Base-by-base conservation (phyloP, 2,888 invertebrate species). In the Campaea margaritaria region DNA sequence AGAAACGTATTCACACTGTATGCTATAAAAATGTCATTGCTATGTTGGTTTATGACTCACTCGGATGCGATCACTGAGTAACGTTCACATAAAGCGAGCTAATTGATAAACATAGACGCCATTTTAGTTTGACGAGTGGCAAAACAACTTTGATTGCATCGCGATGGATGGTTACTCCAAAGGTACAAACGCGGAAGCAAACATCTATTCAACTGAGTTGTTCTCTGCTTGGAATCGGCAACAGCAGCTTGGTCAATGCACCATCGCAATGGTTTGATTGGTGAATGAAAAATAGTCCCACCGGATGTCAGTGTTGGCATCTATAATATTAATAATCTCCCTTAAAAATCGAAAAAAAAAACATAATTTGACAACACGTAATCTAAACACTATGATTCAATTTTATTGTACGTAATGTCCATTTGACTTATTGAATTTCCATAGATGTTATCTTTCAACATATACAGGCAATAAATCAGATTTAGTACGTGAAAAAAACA, bases 21-120 rank as follows among this genome's bases (percentile, higher is more conserved):
- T 89, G 91, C 90, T 92, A 92, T 91, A 92, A 91, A 90, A 91
- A 86, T 91, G 91, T 91, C 91, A 91, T 92, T 89, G 90, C 91
- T 91, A 86, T 88, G 87, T 88, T 86, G 86, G 88, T 89, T 87
- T 86, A 89, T 90, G 91, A 91, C 87, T 91, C 91, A 91, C 90
- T 86, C 87, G 79, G 78, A 86, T 85, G 83, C 85, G 85, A 88
- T 86, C 89, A 90, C 88, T 85, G 81, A 81, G 76, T 77, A 85
- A 87, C 80, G 82, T 86, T 83, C 86, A 87, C 88, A 78, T 85
- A 82, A 64, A 86, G 79, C 78, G 80, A 84, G 80, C 79, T 91
- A 91, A 90, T 89, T 90, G 83, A 85, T 91, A 91, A 88, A 91
- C 86, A 88, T 79, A 82, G 91, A 84, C 92, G 92, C 92, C 92